A percentile compares a stretch with the other conserved stretches of the same genome.
Conservation (phyloP, 2,113 vertebrate genomes). For the Dendrocopos noguchii region DNA sequence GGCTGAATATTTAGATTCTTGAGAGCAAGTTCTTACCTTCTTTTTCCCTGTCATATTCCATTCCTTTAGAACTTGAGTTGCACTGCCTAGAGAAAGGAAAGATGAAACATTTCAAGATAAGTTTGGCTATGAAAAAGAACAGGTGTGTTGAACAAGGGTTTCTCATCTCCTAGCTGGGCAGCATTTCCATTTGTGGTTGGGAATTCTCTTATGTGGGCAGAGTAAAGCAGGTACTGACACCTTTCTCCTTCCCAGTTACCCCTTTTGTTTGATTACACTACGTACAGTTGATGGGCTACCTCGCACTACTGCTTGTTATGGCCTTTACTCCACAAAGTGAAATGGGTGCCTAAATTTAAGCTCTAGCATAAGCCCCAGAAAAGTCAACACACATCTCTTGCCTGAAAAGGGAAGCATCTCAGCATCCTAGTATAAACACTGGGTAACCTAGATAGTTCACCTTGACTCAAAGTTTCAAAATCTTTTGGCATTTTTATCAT, state of each 20-base stretch:
- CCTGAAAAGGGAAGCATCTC: background rate
- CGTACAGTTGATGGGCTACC: background rate
- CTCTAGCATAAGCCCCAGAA: background rate
- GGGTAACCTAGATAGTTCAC: background rate
- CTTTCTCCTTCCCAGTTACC: background rate
- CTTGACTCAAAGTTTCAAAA: background rate
- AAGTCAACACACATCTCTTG: background rate
- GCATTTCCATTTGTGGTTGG: slow-evolving; percentile 31
- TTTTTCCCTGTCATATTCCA: slow-evolving; percentile 84
- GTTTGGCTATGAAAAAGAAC: background rate
- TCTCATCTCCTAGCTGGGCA: background rate
- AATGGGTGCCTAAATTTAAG: background rate
- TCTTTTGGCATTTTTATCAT: background rate
- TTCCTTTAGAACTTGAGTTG: slow-evolving; percentile 81
- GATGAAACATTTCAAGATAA: slow-evolving; percentile 50
- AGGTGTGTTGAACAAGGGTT: background rate
- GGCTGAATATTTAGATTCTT: background rate
- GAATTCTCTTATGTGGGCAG: background rate
- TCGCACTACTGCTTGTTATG: background rate
- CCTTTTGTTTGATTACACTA: background rate
- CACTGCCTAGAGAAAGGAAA: slow-evolving; percentile 73
- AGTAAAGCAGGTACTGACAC: background rate
- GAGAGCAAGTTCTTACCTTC: slow-evolving; percentile 76
- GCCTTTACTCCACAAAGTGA: background rate
- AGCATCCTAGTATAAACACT: background rate